Evolutionary conservation across 2,888 invertebrate species (phyloP), one percentile per base, ranked within the genome.

Genomic region (Drosophila paranaensis): DNA sequence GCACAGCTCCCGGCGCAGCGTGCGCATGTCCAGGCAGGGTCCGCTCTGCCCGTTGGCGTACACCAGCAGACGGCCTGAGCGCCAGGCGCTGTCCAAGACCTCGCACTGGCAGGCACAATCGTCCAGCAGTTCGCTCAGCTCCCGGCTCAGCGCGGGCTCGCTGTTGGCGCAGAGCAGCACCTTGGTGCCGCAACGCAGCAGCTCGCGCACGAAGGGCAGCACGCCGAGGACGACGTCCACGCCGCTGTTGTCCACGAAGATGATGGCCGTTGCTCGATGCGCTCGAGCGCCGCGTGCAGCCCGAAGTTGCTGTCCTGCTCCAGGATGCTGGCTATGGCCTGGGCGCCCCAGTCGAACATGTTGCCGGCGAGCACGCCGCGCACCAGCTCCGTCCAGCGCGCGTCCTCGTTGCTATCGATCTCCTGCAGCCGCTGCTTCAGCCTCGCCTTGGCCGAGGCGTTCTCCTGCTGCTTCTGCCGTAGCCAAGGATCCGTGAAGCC

Each of bases 331-430:
- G 96, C 95, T 4, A 98, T 97, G 90, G 97, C 98, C 92, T 96
- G 96, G 2, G 99, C 98, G 60, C 99, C 99, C 98, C 98, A 98
- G 93, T 99, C 99, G 93, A 99, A 99, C 93, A 99, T 97, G 93
- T 99, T 99, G 45, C 85, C 85, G 0, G 95, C 96, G 79, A 96
- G 91, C n/a, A 96, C 94, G 45, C 96, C 96, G 81, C 94, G 94
- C 71, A 95, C 94, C 45, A 96, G 89, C 89, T 95, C 95, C 72
- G 94, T 93, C 96, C 96, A 96, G 82, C 94, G 94, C 51, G 93
- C 93, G 55, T 93, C 93, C 62, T 93, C 90, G 61, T 94, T 93
- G 14, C 94, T 93, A 93, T 98, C 97, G 64, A 98, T 93, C 81
- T 94, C 93, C 46, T 94, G 92, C 71, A 98, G 93, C 65, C 97